Evolutionary conservation across 2,888 invertebrate genomes (phyloP).

Genomic region (Anarsia innoxiella): DNA sequence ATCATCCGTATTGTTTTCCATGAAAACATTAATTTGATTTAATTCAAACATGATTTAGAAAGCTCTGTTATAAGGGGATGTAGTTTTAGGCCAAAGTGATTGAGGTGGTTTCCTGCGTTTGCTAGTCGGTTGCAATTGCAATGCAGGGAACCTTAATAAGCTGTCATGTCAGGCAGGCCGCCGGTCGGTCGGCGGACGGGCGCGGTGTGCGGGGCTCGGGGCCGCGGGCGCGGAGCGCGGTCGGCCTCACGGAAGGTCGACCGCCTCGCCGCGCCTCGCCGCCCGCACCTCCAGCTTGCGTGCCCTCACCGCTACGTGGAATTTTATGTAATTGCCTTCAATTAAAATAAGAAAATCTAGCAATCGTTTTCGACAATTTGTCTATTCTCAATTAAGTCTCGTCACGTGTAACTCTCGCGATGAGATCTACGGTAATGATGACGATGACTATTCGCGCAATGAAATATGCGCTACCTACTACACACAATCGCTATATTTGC

Average conservation of each 20-base stretch:
- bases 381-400: too few species aligned
- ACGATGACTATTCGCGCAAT: too few species aligned
- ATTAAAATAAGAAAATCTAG: slow-evolving; percentile 53
- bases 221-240: slow-evolving; percentile 31
- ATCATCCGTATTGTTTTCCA: too few species aligned
- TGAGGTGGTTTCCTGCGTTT: slow-evolving; percentile 19
- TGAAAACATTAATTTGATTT: too few species aligned
- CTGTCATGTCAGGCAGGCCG: slow-evolving; percentile 12
- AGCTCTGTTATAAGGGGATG: too few species aligned
- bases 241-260: slow-evolving; percentile 73
- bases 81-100: slow-evolving; percentile 15
- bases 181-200: too few species aligned
- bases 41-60: too few species aligned
- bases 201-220: slow-evolving; percentile 30
- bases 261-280: slow-evolving; percentile 39
- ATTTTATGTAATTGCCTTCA: slow-evolving; percentile 70
- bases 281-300: slow-evolving; percentile 25
- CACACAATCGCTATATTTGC: slow-evolving; percentile 27
- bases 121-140: slow-evolving; percentile 10
- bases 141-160: slow-evolving; percentile 11
- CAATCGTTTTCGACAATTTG: slow-evolving; percentile 7
- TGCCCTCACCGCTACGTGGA: slow-evolving; percentile 61
- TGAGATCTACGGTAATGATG: too few species aligned
- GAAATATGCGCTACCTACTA: slow-evolving; percentile 39
- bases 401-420: too few species aligned